These are phyloP conservation scores for Microtus obscurus DNA, from an alignment of 2,797 vertebrate genomes.

Conservation along the genomic window DNA sequence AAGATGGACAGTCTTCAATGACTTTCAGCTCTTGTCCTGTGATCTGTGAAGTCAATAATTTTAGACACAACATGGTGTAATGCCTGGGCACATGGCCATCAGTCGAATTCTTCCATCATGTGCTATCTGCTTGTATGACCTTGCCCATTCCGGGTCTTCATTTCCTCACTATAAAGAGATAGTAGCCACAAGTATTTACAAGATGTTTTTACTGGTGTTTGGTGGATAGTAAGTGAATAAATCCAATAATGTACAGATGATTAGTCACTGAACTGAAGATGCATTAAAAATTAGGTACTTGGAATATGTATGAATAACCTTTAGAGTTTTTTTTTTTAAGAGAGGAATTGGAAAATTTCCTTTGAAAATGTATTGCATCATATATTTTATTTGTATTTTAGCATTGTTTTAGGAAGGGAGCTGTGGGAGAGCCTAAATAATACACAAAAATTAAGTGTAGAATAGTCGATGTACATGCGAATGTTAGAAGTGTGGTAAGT, in stretches of 20 bases:
- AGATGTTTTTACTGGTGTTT: not conserved
- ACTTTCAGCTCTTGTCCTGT: slow-evolving; percentile 7
- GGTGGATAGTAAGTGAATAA: not conserved
- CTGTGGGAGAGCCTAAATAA: not conserved
- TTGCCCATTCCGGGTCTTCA: not conserved
- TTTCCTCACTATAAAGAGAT: not conserved
- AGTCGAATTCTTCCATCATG: not conserved
- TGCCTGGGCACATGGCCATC: not conserved
- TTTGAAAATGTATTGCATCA: slow-evolving; percentile 7
- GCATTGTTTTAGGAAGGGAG: not conserved
- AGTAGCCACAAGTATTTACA: not conserved
- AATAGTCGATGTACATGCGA: not conserved
- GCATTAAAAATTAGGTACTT: slow-evolving; percentile 12
- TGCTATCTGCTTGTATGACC: not conserved
- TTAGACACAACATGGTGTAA: not conserved
- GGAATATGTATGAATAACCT: not conserved
- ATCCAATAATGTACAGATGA: not conserved
- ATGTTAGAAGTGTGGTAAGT: not conserved
- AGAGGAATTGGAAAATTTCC: slow-evolving; percentile 2
- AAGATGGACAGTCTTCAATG: not conserved
- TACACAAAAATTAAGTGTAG: not conserved
- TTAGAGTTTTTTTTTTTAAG: not conserved
- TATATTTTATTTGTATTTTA: not conserved
- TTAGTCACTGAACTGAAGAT: slow-evolving; percentile 34
- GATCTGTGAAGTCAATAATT: not conserved